phyloP scores from a whole-genome alignment of 2,113 vertebrate genomes.

The Candoia aspera region DNA sequence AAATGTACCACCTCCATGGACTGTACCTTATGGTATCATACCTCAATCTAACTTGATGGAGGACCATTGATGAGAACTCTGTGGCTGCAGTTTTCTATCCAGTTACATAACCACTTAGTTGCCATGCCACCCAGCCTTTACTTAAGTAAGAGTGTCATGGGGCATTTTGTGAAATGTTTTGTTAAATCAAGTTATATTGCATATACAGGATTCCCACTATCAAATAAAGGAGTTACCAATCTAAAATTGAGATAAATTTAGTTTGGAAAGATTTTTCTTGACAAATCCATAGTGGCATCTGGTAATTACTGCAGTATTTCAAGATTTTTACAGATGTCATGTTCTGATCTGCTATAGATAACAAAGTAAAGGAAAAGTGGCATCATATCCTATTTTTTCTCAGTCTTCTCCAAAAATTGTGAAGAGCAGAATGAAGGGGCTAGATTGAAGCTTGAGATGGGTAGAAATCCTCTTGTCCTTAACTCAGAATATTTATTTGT shows the following conservation, averaged over 20 bases:
- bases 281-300: not conserved
- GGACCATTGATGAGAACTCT: not conserved
- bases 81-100: not conserved
- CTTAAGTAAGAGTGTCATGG: not conserved
- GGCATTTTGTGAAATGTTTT: not conserved
- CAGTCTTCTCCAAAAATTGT: not conserved
- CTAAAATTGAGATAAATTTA: not conserved
- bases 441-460: not conserved
- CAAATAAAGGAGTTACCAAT: not conserved
- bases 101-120: not conserved
- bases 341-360: not conserved
- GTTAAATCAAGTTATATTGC: not conserved
- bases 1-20: not conserved
- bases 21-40: not conserved
- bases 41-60: not conserved
- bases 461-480: not conserved
- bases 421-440: not conserved
- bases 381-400: not conserved
- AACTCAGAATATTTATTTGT: not conserved
- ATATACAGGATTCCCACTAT: not conserved
- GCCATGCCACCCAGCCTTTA: not conserved
- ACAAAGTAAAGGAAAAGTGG: not conserved
- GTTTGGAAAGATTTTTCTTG: not conserved
- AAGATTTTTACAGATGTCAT: not conserved
- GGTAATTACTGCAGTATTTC: not conserved